These are phyloP conservation scores for Euwallacea similis DNA, from an alignment of 1,140 invertebrate genomes.

Conservation along the genomic window DNA sequence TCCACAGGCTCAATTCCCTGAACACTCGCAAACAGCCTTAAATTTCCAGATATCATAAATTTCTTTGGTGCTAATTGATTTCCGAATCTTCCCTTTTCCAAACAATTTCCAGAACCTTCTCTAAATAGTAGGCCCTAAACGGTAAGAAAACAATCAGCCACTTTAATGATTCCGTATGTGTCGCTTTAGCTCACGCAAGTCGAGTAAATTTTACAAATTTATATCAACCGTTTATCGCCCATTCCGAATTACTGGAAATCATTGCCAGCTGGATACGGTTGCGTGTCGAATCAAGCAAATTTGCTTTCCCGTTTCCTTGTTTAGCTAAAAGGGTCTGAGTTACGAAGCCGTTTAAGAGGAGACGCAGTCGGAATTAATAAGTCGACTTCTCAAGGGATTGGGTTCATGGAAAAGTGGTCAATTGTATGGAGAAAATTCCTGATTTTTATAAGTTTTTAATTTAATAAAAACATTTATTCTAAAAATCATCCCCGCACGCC, in stretches of 20 bases:
- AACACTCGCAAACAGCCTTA: too few relatives aligned
- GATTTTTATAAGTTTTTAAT: too few relatives aligned
- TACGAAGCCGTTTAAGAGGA: conserved; percentile 9
- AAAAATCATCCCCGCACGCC: too few relatives aligned
- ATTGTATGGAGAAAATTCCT: too few relatives aligned
- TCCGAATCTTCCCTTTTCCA: too few relatives aligned
- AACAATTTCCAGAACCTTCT: too few relatives aligned
- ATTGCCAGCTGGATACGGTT: conserved; percentile 27
- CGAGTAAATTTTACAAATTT: conserved; percentile 33
- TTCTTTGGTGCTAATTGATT: too few relatives aligned
- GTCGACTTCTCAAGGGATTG: not conserved
- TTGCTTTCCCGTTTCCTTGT: conserved; percentile 21
- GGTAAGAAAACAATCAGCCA: conserved; percentile 18
- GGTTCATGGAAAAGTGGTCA: not conserved
- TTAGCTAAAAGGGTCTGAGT: conserved; percentile 2
- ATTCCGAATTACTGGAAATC: conserved; percentile 30
- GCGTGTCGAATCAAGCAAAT: conserved; percentile 27
- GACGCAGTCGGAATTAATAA: conserved; percentile 11
- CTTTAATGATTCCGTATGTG: conserved; percentile 32
- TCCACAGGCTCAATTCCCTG: too few relatives aligned
- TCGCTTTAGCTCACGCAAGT: conserved; percentile 27
- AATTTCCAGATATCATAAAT: too few relatives aligned
- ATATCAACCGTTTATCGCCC: conserved; percentile 28
- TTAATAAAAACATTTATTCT: too few relatives aligned
- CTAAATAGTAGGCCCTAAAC: conserved; percentile 12